Conservation (phyloP, 2,888 invertebrate genomes). For the Cremastinae sp. region DNA sequence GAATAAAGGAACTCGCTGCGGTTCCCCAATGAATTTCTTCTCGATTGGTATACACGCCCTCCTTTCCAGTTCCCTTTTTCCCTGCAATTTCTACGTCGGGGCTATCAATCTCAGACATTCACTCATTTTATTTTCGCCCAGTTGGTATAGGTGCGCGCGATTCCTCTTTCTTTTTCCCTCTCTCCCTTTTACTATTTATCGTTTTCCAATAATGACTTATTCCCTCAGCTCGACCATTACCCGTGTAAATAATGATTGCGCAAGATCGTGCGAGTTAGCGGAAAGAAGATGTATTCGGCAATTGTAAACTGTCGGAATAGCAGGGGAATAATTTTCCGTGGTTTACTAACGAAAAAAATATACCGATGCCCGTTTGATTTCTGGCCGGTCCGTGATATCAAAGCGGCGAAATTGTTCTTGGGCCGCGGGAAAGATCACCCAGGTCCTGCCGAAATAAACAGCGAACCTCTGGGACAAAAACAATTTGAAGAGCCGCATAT, state of each 20-base stretch:
- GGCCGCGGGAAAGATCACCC: too few species aligned
- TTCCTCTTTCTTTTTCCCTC: too few species aligned
- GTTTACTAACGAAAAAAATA: neutral
- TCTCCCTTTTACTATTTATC: slow-evolving; percentile 2
- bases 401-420: too few species aligned
- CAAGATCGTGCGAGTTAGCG: neutral
- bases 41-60: slow-evolving; percentile 24
- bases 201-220: slow-evolving; percentile 21
- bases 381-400: too few species aligned
- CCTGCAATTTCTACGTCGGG: neutral
- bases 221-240: neutral
- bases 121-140: slow-evolving; percentile 17
- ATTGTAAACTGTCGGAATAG: too few species aligned
- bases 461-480: too few species aligned
- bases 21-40: slow-evolving; percentile 42
- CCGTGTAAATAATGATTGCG: neutral
- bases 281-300: neutral
- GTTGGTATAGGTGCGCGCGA: too few species aligned
- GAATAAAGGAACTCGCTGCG: slow-evolving; percentile 19
- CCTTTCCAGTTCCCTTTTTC: slow-evolving; percentile 6
- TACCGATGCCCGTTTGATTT: neutral
- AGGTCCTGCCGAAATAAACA: too few species aligned
- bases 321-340: too few species aligned
- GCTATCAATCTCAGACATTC: slow-evolving; percentile 38
- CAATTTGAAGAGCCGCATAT: too few species aligned